Conservation (phyloP, 2,797 vertebrate genomes). For the Neostethus bicornis region DNA sequence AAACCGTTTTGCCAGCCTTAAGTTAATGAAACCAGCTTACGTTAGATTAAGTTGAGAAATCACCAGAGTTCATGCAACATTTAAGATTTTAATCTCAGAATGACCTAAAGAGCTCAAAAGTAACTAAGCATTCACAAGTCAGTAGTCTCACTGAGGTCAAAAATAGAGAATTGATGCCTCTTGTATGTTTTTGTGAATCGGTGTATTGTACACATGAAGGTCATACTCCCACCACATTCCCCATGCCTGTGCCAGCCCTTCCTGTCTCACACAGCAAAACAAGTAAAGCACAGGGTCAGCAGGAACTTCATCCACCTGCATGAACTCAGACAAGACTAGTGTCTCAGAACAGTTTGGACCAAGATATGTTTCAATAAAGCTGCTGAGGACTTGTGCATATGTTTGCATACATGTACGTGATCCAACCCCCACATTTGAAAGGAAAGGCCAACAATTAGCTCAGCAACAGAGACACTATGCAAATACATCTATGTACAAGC, state of each 20-base stretch:
- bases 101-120: conserved; percentile 16
- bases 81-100: background rate
- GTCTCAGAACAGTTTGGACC: conserved; percentile 3
- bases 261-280: conserved; percentile 18
- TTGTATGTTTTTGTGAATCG: conserved; percentile 45
- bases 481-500: conserved; percentile 15
- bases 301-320: conserved; percentile 16
- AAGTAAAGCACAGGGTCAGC: conserved; percentile 19
- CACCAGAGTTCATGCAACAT: background rate
- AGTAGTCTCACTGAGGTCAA: conserved; percentile 1
- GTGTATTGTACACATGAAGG: conserved; percentile 40
- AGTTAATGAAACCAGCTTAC: background rate
- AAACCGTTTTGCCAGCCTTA: background rate
- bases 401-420: conserved; percentile 35
- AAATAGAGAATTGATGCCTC: conserved; percentile 15
- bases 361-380: conserved; percentile 17
- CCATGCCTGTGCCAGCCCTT: conserved; percentile 32
- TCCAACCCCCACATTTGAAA: background rate
- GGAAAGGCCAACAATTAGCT: conserved; percentile 10
- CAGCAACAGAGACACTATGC: conserved; percentile 19
- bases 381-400: conserved; percentile 6
- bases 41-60: background rate
- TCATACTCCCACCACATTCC: conserved; percentile 48
- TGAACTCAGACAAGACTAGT: background rate
- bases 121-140: conserved; percentile 30